Evolutionary conservation across 2,797 vertebrate species (phyloP).

Genomic region (Bradypus variegatus): DNA sequence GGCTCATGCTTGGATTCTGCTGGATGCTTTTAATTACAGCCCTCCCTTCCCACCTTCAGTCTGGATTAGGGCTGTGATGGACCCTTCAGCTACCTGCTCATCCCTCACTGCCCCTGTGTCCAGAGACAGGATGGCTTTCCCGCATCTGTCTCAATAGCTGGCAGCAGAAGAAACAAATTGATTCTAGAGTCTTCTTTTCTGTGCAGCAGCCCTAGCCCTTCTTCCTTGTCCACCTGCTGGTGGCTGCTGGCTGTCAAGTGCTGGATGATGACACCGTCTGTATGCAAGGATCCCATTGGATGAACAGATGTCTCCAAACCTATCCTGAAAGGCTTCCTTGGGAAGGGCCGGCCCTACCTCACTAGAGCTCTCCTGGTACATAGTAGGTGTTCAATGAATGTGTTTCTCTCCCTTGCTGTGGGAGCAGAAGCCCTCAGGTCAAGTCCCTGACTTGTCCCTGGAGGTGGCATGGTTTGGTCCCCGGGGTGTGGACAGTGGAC

Average conservation of each 20-base stretch:
- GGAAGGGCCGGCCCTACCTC: background rate
- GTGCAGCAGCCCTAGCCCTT: background rate
- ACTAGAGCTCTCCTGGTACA: background rate
- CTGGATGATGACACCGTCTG: background rate
- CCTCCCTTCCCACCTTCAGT: background rate
- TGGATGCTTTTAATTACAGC: background rate
- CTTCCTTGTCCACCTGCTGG: background rate
- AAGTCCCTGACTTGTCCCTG: background rate
- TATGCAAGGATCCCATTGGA: background rate
- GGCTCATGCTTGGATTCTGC: background rate
- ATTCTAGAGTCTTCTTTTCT: constrained; percentile 1
- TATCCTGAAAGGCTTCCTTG: background rate
- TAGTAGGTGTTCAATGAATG: background rate
- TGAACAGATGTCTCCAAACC: background rate
- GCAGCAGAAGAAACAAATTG: background rate
- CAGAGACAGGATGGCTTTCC: background rate
- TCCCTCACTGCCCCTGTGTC: background rate
- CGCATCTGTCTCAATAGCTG: background rate
- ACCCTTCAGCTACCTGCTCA: background rate
- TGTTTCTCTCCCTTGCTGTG: background rate
- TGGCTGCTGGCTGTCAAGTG: background rate
- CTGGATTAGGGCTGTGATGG: background rate
- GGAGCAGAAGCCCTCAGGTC: background rate
- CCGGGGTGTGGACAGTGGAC: background rate
- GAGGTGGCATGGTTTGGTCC: background rate